Base-by-base conservation (phyloP, 2,113 vertebrate genomes). In the Burhinus oedicnemus region DNA sequence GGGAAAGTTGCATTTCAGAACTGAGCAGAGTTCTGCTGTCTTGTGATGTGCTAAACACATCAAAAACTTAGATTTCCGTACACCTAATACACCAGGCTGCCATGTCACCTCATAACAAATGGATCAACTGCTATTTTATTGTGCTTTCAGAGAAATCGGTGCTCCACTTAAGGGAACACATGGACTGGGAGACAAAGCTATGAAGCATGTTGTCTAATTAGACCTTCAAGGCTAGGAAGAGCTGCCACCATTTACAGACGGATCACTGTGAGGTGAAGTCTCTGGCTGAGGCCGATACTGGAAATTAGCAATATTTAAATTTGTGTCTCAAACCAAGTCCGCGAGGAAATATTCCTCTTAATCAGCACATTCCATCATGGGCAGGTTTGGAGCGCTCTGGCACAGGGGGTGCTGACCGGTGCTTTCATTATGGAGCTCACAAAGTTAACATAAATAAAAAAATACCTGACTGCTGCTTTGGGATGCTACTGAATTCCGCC, bases 291-390 rank as follows among this genome's bases (percentile, higher is more conserved):
- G 72, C 69, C 11, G 5, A 91, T 82, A 61, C 66, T 95, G 87
- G 89, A 95, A 95, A 91, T 93, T 72, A 82, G 66, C 78, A 70
- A 91, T 90, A 90, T 88, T 95, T 93, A 82, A 79, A 93, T 91
- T n/a, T 57, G 49, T 22, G 10, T 87, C 66, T 93, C 81, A 57
- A 89, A 87, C 54, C 68, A 57, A 94, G 57, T 94, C 93, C 6
- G 1, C 83, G 61, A 87, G 75, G 87, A 94, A 96, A 82, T 88
- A 90, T 58, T 94, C 65, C 78, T 76, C 22, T 75, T 92, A 92
- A 97, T 95, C 95, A 97, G 83, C 72, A 75, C 96, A 96, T 96
- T 96, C 95, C 96, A 97, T 94, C 68, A 0, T 1, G 0, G 86
- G 90, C 94, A 93, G 94, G 83, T 86, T 96, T 70, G 86, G 64